Evolutionary conservation across 1,140 invertebrate genomes (phyloP).

Genomic region (Potamilus streckersoni): DNA sequence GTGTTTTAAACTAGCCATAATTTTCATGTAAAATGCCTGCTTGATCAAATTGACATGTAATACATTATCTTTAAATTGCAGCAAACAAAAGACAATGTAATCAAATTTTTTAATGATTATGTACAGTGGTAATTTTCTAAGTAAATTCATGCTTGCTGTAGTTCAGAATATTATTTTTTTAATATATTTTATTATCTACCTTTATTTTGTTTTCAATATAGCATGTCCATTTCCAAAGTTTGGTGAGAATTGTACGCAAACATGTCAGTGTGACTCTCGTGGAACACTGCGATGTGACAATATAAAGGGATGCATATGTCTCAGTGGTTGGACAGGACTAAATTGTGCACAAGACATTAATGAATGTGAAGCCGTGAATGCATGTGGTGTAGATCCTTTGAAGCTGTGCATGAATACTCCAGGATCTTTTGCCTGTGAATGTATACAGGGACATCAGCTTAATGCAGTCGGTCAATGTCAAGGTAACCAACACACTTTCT

Average conservation of each 20-base stretch:
- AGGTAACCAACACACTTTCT: too few species aligned
- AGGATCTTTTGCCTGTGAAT: constrained; percentile 35
- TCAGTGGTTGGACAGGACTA: constrained; percentile 36
- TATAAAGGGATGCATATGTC: constrained; percentile 36
- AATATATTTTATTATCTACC: too few species aligned
- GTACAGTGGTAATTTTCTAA: too few species aligned
- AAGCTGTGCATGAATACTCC: constrained; percentile 34
- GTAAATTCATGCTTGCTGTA: too few species aligned
- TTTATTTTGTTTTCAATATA: background rate
- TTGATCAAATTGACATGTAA: too few species aligned
- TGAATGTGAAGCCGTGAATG: constrained; percentile 30
- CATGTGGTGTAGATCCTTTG: background rate
- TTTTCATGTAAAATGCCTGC: too few species aligned
- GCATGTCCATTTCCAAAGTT: constrained; percentile 23
- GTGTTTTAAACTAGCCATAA: too few species aligned
- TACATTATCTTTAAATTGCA: too few species aligned
- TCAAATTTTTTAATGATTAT: too few species aligned
- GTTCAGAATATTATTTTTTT: too few species aligned
- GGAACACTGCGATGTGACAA: constrained; percentile 24
- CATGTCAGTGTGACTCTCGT: constrained; percentile 28
- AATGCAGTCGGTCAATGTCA: too few species aligned
- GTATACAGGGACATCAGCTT: constrained; percentile 16
- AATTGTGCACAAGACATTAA: constrained; percentile 40
- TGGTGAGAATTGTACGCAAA: constrained; percentile 30
- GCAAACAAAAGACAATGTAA: too few species aligned